These are phyloP conservation scores for Hemaris fuciformis DNA, from an alignment of 2,888 invertebrate species.

Conservation along the genomic window DNA sequence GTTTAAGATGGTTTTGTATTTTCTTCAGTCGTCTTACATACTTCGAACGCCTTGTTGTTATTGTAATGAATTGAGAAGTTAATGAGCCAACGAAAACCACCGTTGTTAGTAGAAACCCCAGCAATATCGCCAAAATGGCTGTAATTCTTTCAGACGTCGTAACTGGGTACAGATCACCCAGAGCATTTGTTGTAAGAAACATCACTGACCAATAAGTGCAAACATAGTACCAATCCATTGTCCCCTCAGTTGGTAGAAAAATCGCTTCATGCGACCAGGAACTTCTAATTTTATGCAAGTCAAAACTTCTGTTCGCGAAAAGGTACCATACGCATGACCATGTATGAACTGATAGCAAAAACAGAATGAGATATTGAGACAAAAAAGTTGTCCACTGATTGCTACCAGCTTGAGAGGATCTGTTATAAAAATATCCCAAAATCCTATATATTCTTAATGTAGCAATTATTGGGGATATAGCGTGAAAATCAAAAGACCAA, in stretches of 20 bases:
- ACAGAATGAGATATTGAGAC: constrained; percentile 70
- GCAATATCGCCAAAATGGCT: constrained; percentile 58
- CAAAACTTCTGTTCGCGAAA: constrained; percentile 60
- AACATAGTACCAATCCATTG: constrained; percentile 70
- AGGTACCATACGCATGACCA: constrained; percentile 75
- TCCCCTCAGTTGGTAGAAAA: constrained; percentile 61
- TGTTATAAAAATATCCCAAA: constrained; percentile 63
- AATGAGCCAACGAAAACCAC: constrained; percentile 77
- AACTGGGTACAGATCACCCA: constrained; percentile 73
- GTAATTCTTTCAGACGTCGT: constrained; percentile 64
- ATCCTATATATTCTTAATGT: constrained; percentile 67
- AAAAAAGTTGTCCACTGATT: constrained; percentile 76
- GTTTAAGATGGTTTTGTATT: constrained; percentile 66
- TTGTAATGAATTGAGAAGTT: constrained; percentile 75
- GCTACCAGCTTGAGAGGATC: constrained; percentile 71
- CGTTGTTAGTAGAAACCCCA: constrained; percentile 73
- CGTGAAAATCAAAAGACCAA: constrained; percentile 48
- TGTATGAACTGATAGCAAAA: constrained; percentile 69
- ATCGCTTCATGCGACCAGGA: constrained; percentile 67
- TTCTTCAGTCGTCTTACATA: constrained; percentile 67
- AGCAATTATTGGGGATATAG: constrained; percentile 63
- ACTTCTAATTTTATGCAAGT: constrained; percentile 53
- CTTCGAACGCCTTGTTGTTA: constrained; percentile 68
- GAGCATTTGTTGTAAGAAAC: constrained; percentile 70
- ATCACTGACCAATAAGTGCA: constrained; percentile 74